Evolutionary conservation across 1,140 invertebrate species (phyloP).

Genomic region (Drosophila funebris): DNA sequence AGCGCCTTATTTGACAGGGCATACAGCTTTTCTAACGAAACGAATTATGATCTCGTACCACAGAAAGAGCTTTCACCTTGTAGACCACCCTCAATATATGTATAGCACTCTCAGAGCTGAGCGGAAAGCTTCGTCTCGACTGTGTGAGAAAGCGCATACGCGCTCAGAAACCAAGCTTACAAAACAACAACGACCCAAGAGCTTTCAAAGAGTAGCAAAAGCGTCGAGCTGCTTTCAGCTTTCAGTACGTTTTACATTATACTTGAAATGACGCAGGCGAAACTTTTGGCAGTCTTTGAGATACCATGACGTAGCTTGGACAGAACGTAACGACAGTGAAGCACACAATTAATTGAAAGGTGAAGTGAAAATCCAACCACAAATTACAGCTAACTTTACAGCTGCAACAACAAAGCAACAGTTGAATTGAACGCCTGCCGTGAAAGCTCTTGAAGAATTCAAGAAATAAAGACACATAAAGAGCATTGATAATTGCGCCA

Average conservation of each 20-base stretch:
- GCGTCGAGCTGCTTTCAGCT: slow-evolving; percentile 23
- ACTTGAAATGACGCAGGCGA: slow-evolving; percentile 40
- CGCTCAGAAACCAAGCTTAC: slow-evolving; percentile 34
- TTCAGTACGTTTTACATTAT: slow-evolving; percentile 45
- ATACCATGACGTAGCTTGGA: slow-evolving; percentile 63
- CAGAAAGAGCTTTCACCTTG: not conserved
- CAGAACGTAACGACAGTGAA: slow-evolving; percentile 47
- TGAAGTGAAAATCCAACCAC: not conserved
- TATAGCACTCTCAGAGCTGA: not conserved
- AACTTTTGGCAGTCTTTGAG: slow-evolving; percentile 62
- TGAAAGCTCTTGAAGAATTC: slow-evolving; percentile 32
- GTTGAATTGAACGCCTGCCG: slow-evolving; percentile 6
- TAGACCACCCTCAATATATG: slow-evolving; percentile 28
- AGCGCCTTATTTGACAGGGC: slow-evolving; percentile 3
- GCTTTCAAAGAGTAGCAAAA: slow-evolving; percentile 41
- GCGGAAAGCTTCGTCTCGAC: not conserved
- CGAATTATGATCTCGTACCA: slow-evolving; percentile 30
- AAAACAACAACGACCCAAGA: slow-evolving; percentile 10
- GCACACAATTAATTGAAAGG: not conserved
- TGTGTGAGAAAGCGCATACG: slow-evolving; percentile 2
- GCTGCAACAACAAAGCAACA: not conserved
- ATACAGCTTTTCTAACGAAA: slow-evolving; percentile 23
- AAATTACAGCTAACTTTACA: not conserved
- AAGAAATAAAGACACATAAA: slow-evolving; percentile 12
- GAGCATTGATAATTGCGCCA: slow-evolving; percentile 37